Percentiles rank a stretch among this genome's conserved stretches.
Conservation (phyloP, 2,113 vertebrate species). For the Cryptotis parvus region DNA sequence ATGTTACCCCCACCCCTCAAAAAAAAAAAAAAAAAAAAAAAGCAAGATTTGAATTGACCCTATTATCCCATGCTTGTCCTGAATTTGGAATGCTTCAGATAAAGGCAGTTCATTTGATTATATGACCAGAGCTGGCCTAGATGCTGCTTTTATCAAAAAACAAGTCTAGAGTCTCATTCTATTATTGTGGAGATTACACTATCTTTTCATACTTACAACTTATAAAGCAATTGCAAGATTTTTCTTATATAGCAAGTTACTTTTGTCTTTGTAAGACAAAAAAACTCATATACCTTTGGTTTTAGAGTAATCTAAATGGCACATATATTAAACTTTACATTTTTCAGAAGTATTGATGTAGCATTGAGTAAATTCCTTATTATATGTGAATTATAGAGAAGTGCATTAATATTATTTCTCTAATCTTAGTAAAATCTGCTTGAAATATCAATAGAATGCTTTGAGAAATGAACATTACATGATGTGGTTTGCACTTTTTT, state of each 20-base stretch:
- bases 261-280: not conserved
- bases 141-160: not conserved
- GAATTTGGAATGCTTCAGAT: slow-evolving; percentile 27
- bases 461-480: not conserved
- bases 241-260: not conserved
- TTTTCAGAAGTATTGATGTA: not conserved
- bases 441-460: not conserved
- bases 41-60: slow-evolving; percentile 54
- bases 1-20: too few species aligned
- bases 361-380: not conserved
- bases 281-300: not conserved
- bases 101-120: slow-evolving; percentile 41
- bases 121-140: not conserved
- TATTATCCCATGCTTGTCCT: not conserved
- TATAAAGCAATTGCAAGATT: not conserved
- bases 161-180: slow-evolving; percentile 45
- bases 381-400: not conserved
- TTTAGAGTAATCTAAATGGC: not conserved
- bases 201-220: not conserved
- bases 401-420: not conserved
- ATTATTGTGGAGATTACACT: not conserved
- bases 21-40: too few species aligned
- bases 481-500: not conserved
- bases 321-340: not conserved
- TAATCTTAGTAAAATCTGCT: not conserved